These are phyloP conservation scores for Isichthys henryi DNA, from an alignment of 2,113 vertebrate species.

Conservation along the genomic window DNA sequence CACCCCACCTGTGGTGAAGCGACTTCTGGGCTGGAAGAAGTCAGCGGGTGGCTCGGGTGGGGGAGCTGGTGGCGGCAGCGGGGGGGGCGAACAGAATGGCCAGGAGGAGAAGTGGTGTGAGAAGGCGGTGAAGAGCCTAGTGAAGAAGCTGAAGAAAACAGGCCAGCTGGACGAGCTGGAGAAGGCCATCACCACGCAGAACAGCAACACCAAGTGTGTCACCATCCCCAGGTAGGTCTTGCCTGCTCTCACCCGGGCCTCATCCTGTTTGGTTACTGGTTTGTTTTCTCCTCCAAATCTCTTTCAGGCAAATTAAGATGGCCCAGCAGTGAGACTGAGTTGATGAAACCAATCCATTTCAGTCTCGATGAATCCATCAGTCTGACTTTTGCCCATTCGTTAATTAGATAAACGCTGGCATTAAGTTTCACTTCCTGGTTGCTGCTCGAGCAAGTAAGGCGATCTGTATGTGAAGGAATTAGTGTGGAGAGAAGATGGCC, in stretches of 20 bases:
- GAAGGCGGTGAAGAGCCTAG: slow-evolving; percentile 94
- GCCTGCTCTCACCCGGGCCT: background rate
- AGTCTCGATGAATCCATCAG: slow-evolving; percentile 1
- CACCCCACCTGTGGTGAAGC: slow-evolving; percentile 94
- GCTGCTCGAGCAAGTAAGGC: background rate
- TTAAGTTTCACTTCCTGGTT: slow-evolving; percentile 13
- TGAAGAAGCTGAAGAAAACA: slow-evolving; percentile 97
- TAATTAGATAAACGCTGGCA: slow-evolving; percentile 1
- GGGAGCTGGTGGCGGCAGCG: slow-evolving; percentile 48
- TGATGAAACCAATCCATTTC: background rate
- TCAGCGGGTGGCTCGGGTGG: slow-evolving; percentile 73
- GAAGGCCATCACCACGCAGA: slow-evolving; percentile 95
- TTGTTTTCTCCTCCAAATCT: background rate
- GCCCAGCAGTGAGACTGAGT: background rate
- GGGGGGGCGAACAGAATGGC: slow-evolving; percentile 74
- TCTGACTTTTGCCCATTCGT: background rate
- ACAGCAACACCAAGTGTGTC: slow-evolving; percentile 96
- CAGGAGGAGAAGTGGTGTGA: slow-evolving; percentile 99
- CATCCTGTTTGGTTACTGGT: too few species aligned
- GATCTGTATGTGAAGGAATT: background rate
- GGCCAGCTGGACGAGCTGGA: slow-evolving; percentile 96
- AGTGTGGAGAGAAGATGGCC: background rate
- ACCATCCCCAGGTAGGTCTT: slow-evolving; percentile 87
- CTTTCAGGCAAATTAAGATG: background rate
- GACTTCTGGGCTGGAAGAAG: slow-evolving; percentile 95